Conservation (phyloP, 2,113 vertebrate genomes). For the Paracanthobrama guichenoti region DNA sequence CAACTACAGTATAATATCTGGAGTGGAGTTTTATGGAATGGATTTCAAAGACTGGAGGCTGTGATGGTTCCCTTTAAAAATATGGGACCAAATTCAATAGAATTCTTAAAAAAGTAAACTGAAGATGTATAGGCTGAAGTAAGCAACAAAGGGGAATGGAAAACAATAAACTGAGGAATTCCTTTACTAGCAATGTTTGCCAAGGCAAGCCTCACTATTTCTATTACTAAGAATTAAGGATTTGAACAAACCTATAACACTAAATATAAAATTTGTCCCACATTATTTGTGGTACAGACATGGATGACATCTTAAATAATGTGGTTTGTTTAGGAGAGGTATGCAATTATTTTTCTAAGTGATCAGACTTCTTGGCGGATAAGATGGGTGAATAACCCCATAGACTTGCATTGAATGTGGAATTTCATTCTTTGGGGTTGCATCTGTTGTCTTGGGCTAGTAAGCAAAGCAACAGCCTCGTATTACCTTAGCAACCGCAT, state of each 20-base stretch:
- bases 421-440: neutral
- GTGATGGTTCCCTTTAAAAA: neutral
- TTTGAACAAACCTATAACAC: neutral
- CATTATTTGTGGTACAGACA: neutral
- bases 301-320: neutral
- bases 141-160: neutral
- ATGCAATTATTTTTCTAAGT: neutral
- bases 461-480: neutral
- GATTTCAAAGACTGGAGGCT: slow-evolving; percentile 34
- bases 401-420: neutral
- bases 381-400: neutral
- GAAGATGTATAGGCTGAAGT: neutral
- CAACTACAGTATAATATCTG: slow-evolving; percentile 65
- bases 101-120: neutral
- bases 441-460: neutral
- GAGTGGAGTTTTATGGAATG: slow-evolving; percentile 42
- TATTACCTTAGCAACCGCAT: neutral
- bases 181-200: neutral
- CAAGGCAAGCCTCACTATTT: neutral
- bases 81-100: neutral
- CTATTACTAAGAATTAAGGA: neutral
- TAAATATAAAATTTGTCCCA: neutral
- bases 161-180: slow-evolving; percentile 7
- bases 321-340: neutral
- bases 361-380: neutral